Base-by-base conservation (phyloP, 2,888 invertebrate species). In the Anodontia alba region DNA sequence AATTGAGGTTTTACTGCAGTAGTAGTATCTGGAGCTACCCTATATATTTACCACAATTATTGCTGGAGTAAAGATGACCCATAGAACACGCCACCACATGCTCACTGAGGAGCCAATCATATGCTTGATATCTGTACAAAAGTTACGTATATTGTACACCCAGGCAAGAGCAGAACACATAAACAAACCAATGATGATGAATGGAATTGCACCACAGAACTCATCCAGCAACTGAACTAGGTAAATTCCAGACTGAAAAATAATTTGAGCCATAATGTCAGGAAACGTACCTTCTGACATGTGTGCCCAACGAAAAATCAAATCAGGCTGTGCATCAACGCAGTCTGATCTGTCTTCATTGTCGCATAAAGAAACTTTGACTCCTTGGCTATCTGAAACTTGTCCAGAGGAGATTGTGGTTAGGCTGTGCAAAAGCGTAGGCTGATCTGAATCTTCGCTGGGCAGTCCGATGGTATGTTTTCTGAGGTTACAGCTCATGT, bases 171-270 rank as follows among this genome's bases (percentile, higher is more conserved):
- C 91, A 0, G 90, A 68, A 82, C 92, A 90, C 86, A 89, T 89
- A 54, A 89, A 85, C 29, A 93, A 79, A 17, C 92, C 93, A 54
- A 91, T 88, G 15, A 92, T 81, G 76, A 93, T 81, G 38, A 89
- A 88, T 0, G 92, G 90, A 66, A 91, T 89, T n/a, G 91, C 90
- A 17, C 90, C 91, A 76, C 87, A 87, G 76, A 92, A 93, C 57
- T 91, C 89, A 83, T 94, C 93, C 81, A 93, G 88, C 46, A 93
- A 83, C 70, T 90, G 88, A 33, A 94, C 77, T 36, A 92, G 73
- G 87, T 91, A 92, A n/a, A 88, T 71, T 3, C 93, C 93, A 54
- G 92, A 92, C 93, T 93, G 86, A 36, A 87, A 77, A 10, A 26
- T 46, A n/a, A n/a, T n/a, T n/a, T n/a, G 49, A 49, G 49, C 42